phyloP scores from a whole-genome alignment of 2,888 invertebrate species.

The Odontomyia ornata region DNA sequence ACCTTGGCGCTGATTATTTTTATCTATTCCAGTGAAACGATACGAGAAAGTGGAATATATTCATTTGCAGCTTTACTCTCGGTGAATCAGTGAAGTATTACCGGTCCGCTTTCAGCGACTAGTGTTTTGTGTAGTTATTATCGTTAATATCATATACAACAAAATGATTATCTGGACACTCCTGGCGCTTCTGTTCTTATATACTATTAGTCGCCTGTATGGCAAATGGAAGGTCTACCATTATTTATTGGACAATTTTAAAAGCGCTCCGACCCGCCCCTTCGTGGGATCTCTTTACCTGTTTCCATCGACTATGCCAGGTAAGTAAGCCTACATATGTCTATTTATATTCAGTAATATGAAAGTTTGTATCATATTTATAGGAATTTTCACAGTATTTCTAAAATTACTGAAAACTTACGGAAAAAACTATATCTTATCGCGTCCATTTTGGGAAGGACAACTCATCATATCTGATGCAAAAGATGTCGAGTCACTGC shows the following conservation, averaged over 20 bases:
- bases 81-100: too few species aligned
- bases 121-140: too few species aligned
- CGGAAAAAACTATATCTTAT: constrained; percentile 37
- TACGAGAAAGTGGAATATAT: too few species aligned
- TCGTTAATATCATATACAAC: too few species aligned
- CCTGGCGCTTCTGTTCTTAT: neutral
- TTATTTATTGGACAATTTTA: neutral
- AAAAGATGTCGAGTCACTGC: constrained; percentile 30
- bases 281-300: neutral
- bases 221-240: constrained; percentile 18
- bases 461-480: constrained; percentile 9
- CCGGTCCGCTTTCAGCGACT: too few species aligned
- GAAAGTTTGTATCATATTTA: neutral
- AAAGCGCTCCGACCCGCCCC: constrained; percentile 13
- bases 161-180: neutral
- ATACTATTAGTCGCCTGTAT: neutral
- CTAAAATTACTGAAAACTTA: neutral
- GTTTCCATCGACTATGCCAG: neutral
- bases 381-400: constrained; percentile 24
- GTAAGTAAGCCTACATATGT: neutral
- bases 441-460: neutral
- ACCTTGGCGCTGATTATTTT: too few species aligned
- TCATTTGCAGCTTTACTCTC: too few species aligned
- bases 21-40: too few species aligned
- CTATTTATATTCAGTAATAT: neutral